Conservation (phyloP, 92 coral and sea anemone genomes). For the Phenganax marumi region DNA sequence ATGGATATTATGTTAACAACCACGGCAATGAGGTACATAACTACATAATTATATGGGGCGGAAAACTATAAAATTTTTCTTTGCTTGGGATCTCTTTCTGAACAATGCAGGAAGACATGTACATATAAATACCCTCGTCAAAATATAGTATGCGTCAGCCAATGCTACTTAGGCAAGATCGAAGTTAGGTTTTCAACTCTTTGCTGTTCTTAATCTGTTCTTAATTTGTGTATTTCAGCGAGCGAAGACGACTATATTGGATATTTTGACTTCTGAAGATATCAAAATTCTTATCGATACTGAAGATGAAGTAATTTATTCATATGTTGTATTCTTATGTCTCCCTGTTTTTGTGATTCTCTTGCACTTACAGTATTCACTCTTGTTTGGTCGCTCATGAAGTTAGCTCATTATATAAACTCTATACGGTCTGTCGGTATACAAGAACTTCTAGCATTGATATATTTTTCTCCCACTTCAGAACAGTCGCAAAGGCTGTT, state of each 20-base stretch:
- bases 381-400: too few species aligned
- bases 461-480: slow-evolving; percentile 29
- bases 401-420: too few species aligned
- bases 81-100: neutral
- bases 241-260: slow-evolving; percentile 74
- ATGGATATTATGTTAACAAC: slow-evolving; percentile 79
- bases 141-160: neutral
- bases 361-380: neutral
- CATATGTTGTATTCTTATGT: neutral
- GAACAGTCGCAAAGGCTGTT: slow-evolving; percentile 90
- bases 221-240: slow-evolving; percentile 55
- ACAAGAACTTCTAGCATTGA: neutral
- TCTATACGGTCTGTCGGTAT: neutral
- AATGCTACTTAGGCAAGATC: neutral
- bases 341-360: neutral
- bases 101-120: neutral
- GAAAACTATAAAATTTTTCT: neutral
- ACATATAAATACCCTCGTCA: neutral
- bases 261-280: slow-evolving; percentile 84
- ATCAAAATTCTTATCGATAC: slow-evolving; percentile 86
- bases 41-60: neutral
- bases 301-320: slow-evolving; percentile 88
- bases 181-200: too few species aligned
- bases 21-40: slow-evolving; percentile 86
- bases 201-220: neutral